Evolutionary conservation across 2,888 invertebrate species (phyloP).

Genomic region (Polylopha cassiicola): DNA sequence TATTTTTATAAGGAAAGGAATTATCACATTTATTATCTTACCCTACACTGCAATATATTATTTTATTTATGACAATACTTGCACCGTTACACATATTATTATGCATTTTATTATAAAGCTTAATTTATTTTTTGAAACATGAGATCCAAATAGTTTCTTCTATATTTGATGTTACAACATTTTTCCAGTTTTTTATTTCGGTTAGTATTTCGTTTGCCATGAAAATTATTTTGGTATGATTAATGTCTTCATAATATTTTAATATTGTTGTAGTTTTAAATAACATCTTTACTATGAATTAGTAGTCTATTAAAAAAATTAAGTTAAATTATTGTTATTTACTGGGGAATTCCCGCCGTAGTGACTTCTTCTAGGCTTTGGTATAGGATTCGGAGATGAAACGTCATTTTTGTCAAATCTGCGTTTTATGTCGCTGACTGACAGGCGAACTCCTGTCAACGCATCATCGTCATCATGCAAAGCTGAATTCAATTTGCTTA

Average conservation of each 20-base stretch:
- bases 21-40: conserved; percentile 38
- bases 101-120: conserved; percentile 2
- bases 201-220: too few relatives aligned
- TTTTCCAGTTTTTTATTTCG: too few relatives aligned
- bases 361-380: conserved; percentile 76
- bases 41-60: conserved; percentile 31
- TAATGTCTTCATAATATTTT: too few relatives aligned
- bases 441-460: conserved; percentile 45
- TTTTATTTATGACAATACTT: conserved; percentile 17
- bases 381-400: conserved; percentile 75
- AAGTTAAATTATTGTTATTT: conserved; percentile 7
- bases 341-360: conserved; percentile 50
- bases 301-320: too few relatives aligned
- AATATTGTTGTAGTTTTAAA: conserved; percentile 1
- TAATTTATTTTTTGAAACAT: conserved; percentile 27
- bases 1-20: conserved; percentile 20
- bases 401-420: conserved; percentile 72
- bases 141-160: conserved; percentile 29
- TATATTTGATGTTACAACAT: too few relatives aligned
- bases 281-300: too few relatives aligned
- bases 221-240: too few relatives aligned
- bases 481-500: conserved; percentile 68
- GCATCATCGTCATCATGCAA: conserved; percentile 60
- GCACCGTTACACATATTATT: conserved; percentile 4
- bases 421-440: conserved; percentile 69